phyloP scores from a whole-genome alignment of 2,888 invertebrate genomes.

The Patella ulyssiponensis region DNA sequence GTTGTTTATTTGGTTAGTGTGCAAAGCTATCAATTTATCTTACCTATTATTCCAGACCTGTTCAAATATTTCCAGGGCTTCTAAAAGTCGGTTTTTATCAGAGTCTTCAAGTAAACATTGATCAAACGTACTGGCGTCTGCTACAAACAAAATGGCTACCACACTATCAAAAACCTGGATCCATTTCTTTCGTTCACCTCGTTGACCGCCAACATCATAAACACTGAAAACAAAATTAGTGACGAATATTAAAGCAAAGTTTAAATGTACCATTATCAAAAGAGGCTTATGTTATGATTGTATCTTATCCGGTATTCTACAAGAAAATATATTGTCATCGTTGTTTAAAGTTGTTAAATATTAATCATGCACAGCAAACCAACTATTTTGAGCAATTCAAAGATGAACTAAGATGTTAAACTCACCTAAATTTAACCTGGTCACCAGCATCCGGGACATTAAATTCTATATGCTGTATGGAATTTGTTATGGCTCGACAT shows the following conservation, averaged over 20 bases:
- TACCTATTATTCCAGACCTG: constrained; percentile 85
- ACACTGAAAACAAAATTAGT: constrained; percentile 73
- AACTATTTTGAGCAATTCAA: too few species aligned
- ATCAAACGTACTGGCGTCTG: constrained; percentile 87
- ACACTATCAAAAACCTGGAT: constrained; percentile 88
- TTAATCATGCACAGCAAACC: too few species aligned
- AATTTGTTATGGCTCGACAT: constrained; percentile 77
- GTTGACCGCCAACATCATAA: constrained; percentile 88
- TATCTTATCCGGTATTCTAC: too few species aligned
- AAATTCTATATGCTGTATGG: constrained; percentile 66
- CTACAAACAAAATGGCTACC: constrained; percentile 85
- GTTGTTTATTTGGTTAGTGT: too few species aligned
- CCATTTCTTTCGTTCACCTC: constrained; percentile 87
- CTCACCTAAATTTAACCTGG: constrained; percentile 62
- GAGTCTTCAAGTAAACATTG: constrained; percentile 82
- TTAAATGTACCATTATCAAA: too few species aligned
- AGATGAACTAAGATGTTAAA: background rate
- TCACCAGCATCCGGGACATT: constrained; percentile 59
- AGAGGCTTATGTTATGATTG: too few species aligned
- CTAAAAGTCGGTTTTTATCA: constrained; percentile 80
- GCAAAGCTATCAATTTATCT: constrained; percentile 10
- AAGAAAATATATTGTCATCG: too few species aligned
- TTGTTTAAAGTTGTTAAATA: too few species aligned
- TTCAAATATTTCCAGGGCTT: constrained; percentile 81
- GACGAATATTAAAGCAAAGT: background rate